Evolutionary conservation across 2,797 vertebrate genomes (phyloP), one percentile per base, ranked within the genome.

Genomic region (Danio jaintianensis): DNA sequence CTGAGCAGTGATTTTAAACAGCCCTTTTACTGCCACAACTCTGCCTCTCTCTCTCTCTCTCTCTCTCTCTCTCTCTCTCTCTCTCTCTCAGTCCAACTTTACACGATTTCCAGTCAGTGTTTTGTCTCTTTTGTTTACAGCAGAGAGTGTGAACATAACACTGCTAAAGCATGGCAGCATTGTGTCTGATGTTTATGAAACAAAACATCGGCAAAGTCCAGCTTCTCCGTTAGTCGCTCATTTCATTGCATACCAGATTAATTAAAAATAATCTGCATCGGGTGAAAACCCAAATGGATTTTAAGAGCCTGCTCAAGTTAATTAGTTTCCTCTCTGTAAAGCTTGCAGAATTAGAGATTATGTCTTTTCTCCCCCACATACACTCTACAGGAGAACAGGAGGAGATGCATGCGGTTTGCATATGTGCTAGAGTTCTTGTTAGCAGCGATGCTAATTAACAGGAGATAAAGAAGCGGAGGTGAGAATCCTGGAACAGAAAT

Each of bases 391-490:
- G 72, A 82, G 82, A 84, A 78, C 64, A 52, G 72, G 72, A 84
- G 74, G 88, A 86, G 85, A 90, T 84, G 89, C 88, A 89, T 88
- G 87, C 76, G 63, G 81, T 84, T 84, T 82, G 82, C 81, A 83
- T 59, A 63, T 72, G 88, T 88, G 88, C 85, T 78, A 87, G 88
- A 91, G 89, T 91, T 88, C 85, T 86, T 84, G 86, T 88, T 92
- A 92, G 91, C 90, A 85, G 89, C 83, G 74, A 90, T 90, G 88
- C 88, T 92, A 93, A 94, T 93, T 93, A 94, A 91, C 92, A 89
- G 87, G 83, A 90, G 88, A 89, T 90, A 81, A 85, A 88, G 87
- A 85, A 87, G 79, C 82, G 86, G 87, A 93, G 90, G 92, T 93
- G 93, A 93, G 89, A 92, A 92, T 83, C 87, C 85, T 66, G 47